Evolutionary conservation across 2,888 invertebrate species (phyloP), one percentile per base, ranked within the genome.

Genomic region (Eupithecia inturbata): DNA sequence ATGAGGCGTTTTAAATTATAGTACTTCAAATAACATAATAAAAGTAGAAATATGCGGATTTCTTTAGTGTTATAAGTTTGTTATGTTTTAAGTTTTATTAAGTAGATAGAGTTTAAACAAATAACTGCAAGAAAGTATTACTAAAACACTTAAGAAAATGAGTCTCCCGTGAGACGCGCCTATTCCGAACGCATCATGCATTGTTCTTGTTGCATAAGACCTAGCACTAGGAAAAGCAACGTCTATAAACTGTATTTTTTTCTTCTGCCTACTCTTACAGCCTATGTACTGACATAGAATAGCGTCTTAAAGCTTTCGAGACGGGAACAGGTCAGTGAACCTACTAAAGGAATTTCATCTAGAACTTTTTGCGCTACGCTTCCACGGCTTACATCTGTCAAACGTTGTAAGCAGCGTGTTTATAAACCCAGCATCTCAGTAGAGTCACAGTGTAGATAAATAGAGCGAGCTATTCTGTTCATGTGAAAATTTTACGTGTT

Each of bases 401-500:
- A 66, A 74, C 70, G 63, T 63, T n/a, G 63, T 41, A 16, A 41
- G 64, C 68, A 16, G 26, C 68, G 6, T 68, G 9, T 39, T 53
- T 68, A 68, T 39, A 10, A 57, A 53, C 28, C 22, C 14, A 49
- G 19, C 14, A 31, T 28, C 72, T 49, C 60, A 67, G 41, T 49
- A 45, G 19, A 45, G 19, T 19, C 45, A 45, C 19, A 19, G 6
- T 45, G 3, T 7, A 41, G 41, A 41, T 41, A 45, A 45, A 45
- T 45, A 45, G 45, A 45, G 45, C 19, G 7, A 53, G 22, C 3
- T 53, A 1, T n/a, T 22, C 9, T 49, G 49, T 49, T 1, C 49
- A n/a, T 9, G 49, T 49, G 10, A n/a, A 49, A 4, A 1, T n/a
- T 5, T 7, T 4, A 22, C 9, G 9, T 49, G n/a, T 49, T 49